Evolutionary conservation across 2,888 invertebrate genomes (phyloP).

Genomic region (Melangyna quadrimaculata): DNA sequence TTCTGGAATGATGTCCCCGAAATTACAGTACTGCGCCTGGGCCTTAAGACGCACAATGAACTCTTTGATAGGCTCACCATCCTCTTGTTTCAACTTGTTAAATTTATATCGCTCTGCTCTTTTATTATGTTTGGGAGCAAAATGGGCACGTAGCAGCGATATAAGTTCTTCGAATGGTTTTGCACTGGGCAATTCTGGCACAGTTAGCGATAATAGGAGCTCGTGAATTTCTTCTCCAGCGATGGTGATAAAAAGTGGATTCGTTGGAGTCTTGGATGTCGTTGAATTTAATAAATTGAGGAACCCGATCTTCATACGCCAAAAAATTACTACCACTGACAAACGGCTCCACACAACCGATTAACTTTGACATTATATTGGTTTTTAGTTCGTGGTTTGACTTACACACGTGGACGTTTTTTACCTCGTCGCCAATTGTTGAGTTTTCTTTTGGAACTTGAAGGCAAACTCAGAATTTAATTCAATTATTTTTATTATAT

Average conservation of each 20-base stretch:
- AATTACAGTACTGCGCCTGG: slow-evolving; percentile 14
- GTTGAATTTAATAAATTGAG: slow-evolving; percentile 30
- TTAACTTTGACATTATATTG: slow-evolving; percentile 6
- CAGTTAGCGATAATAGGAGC: slow-evolving; percentile 17
- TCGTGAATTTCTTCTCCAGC: slow-evolving; percentile 18
- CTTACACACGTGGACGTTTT: background rate
- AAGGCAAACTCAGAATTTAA: too few species aligned
- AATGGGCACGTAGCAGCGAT: background rate
- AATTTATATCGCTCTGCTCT: too few species aligned
- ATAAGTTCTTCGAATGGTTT: slow-evolving; percentile 24
- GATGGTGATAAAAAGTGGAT: slow-evolving; percentile 18
- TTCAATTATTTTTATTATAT: too few species aligned
- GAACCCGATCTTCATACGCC: slow-evolving; percentile 29
- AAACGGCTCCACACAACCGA: slow-evolving; percentile 19
- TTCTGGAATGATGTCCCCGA: slow-evolving; percentile 12
- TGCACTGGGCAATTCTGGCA: slow-evolving; percentile 25
- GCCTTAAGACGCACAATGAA: slow-evolving; percentile 23
- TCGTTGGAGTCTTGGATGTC: slow-evolving; percentile 7
- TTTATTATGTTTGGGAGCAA: too few species aligned
- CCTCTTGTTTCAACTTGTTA: slow-evolving; percentile 46
- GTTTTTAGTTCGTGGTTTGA: background rate
- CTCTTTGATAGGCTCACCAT: slow-evolving; percentile 27
- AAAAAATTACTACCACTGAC: slow-evolving; percentile 23
- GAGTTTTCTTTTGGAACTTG: background rate
- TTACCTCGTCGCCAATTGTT: background rate